Base-by-base conservation (phyloP, 2,888 invertebrate species). In the Cantharis rustica region DNA sequence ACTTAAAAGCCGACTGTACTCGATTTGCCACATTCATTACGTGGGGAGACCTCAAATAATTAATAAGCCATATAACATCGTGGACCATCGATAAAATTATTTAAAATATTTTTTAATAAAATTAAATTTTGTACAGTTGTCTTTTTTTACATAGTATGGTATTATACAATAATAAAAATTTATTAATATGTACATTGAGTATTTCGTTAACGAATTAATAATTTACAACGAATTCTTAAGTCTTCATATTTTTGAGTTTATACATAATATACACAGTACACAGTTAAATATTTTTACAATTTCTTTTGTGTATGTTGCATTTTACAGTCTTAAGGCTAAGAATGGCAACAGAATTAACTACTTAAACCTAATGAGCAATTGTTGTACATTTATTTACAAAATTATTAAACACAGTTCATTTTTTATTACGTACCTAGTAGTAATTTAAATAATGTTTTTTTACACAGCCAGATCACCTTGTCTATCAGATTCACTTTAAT, bases 361-460 rank as follows among this genome's bases (percentile, higher is more conserved):
- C 79, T 75, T 73, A 83, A 82, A 83, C 82, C 84, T 84, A 81
- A 81, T 86, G 86, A 86, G 86, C 86, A 85, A 78, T 64, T 75
- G 77, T 76, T 84, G 82, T 82, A 76, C 76, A 76, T 75, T 73
- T 79, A 80, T 81, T 79, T 80, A 79, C 80, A 81, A 76, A 66
- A 69, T 23, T 66, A 69, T 75, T 75, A 75, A 78, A 75, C 61
- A 81, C 61, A 81, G 81, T 82, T 69, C 23, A 16, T 62, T 10
- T 11, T 27, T 68, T 62, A 66, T 76, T 71, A 31, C 31, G 61
- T 73, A 73, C 70, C 73, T 73, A 71, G 73, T 63, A 69, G 47
- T 47, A 61, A 62, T 61, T 68, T 73, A 27, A 69, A 72, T 68
- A 16, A 68, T 71, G 68, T 77, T 71, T 72, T 26, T 74, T 71